These are phyloP conservation scores for Haemorhous mexicanus DNA, from an alignment of 2,113 vertebrate species.

Conservation along the genomic window DNA sequence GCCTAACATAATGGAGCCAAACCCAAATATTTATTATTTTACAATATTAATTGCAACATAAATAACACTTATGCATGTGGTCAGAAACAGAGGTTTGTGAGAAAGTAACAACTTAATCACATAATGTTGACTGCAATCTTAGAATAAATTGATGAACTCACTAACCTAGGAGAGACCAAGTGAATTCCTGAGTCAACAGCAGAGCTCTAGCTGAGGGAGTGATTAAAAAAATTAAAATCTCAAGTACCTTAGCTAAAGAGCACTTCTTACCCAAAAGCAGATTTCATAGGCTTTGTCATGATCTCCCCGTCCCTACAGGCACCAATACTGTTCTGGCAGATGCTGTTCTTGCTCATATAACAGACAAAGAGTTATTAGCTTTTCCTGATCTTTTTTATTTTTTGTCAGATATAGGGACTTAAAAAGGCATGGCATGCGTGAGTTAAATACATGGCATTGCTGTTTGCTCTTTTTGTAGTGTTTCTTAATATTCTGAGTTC, in stretches of 20 bases:
- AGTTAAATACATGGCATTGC: background rate
- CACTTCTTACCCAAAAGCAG: background rate
- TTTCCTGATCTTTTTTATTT: background rate
- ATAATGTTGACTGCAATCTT: background rate
- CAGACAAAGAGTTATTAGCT: background rate
- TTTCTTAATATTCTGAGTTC: background rate
- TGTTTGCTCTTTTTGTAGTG: background rate
- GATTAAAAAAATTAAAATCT: background rate
- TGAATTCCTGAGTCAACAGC: background rate
- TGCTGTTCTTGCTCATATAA: background rate
- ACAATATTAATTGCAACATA: background rate
- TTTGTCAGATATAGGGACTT: background rate
- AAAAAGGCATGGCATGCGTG: background rate
- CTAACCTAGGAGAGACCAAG: background rate
- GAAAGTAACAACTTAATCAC: background rate
- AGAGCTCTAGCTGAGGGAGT: background rate
- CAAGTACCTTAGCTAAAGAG: background rate
- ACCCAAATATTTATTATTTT: background rate
- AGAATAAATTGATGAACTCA: background rate
- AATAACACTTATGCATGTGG: background rate
- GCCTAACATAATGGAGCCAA: background rate
- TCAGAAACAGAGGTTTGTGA: background rate
- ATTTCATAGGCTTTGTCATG: background rate
- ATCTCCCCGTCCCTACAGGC: background rate
- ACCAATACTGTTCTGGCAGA: background rate